Percentiles rank a stretch among this genome's conserved stretches.
These are phyloP conservation scores for Parauchenoglanis ngamensis DNA, from an alignment of 2,797 vertebrate species.

Conservation along the genomic window DNA sequence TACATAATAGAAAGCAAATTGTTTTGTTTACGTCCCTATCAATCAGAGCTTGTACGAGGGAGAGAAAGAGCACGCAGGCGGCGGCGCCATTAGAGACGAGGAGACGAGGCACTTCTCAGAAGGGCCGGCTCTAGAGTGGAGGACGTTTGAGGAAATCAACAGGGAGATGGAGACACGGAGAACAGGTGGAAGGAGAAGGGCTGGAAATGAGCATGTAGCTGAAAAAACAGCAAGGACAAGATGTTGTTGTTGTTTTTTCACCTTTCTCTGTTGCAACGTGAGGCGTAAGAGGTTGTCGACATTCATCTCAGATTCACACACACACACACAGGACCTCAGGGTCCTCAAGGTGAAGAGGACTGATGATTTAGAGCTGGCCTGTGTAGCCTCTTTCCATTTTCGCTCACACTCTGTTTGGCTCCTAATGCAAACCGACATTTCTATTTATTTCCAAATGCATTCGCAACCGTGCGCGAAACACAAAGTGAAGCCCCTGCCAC, in stretches of 20 bases:
- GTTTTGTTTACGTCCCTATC: conserved; percentile 15
- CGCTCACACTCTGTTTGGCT: conserved; percentile 5
- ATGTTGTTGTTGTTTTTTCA: neutral
- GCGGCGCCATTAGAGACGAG: conserved; percentile 37
- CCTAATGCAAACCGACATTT: conserved; percentile 67
- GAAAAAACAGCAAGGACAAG: neutral
- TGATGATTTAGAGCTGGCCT: conserved; percentile 57
- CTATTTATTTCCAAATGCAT: conserved; percentile 65
- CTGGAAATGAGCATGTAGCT: neutral
- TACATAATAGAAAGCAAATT: conserved; percentile 8
- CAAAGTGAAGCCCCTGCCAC: conserved; percentile 62
- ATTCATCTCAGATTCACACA: conserved; percentile 62
- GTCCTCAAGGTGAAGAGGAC: conserved; percentile 52
- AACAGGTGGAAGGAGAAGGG: neutral
- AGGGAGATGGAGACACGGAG: neutral
- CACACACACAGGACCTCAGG: conserved; percentile 54
- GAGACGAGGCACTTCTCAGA: conserved; percentile 41
- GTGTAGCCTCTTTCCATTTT: conserved; percentile 28
- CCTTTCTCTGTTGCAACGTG: neutral
- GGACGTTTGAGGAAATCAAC: conserved; percentile 27
- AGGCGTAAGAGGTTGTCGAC: neutral
- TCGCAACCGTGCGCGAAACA: conserved; percentile 58
- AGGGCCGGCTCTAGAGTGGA: conserved; percentile 34
- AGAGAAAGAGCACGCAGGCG: conserved; percentile 34
- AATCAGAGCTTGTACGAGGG: conserved; percentile 45